phyloP scores from a whole-genome alignment of 2,888 invertebrate genomes.

The Rhyacophila evoluta region DNA sequence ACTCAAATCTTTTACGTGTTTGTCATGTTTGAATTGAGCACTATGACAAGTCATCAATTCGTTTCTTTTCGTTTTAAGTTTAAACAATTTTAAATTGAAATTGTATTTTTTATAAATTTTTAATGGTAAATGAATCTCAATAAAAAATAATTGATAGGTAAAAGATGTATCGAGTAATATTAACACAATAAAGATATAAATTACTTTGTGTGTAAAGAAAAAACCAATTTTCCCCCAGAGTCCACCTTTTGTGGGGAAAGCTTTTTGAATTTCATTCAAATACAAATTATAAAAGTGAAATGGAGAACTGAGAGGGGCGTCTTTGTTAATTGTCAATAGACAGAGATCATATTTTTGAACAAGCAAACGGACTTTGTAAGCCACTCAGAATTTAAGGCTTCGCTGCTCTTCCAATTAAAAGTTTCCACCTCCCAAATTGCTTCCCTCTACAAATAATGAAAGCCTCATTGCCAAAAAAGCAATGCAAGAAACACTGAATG shows the following conservation, averaged over 20 bases:
- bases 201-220: not conserved
- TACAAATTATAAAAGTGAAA: slow-evolving; percentile 8
- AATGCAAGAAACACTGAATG: not conserved
- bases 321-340: slow-evolving; percentile 14
- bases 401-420: slow-evolving; percentile 21
- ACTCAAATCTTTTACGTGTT: too few species aligned
- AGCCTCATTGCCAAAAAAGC: not conserved
- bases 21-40: too few species aligned
- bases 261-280: slow-evolving; percentile 3
- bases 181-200: not conserved
- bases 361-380: not conserved
- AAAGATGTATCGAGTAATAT: not conserved
- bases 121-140: too few species aligned
- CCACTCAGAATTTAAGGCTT: slow-evolving; percentile 6
- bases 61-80: too few species aligned
- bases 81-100: too few species aligned
- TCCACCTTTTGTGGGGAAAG: not conserved
- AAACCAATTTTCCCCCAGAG: not conserved
- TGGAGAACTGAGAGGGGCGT: not conserved
- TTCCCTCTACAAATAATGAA: slow-evolving; percentile 13
- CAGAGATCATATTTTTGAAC: slow-evolving; percentile 14
- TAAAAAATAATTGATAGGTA: not conserved
- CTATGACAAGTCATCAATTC: too few species aligned
- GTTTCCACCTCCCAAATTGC: not conserved
- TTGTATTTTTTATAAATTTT: too few species aligned